Evolutionary conservation across 1,140 invertebrate species (phyloP), one percentile per base, ranked within the genome.

Genomic region (Hyles vespertilio): DNA sequence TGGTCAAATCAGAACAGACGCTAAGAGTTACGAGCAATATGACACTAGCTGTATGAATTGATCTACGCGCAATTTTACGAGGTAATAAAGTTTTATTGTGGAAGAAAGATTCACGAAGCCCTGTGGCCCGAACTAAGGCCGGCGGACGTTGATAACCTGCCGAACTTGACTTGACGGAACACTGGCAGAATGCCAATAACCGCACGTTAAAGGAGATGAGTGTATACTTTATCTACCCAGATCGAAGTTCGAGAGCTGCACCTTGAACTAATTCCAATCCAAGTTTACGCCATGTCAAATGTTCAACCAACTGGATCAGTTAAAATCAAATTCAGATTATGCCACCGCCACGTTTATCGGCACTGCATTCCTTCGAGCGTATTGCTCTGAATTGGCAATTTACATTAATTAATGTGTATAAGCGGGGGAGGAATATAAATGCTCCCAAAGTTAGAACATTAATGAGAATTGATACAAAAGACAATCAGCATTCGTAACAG

Each of bases 21-120:
- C 22, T 22, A 22, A 22, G 22, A 22, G 22, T 22, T 22, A 22
- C 22, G 22, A 22, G 22, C 22, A 22, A 22, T 22, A 22, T 22
- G 22, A 22, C 22, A 22, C 22, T 40, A 2, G 1, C 36, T 67
- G 67, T 73, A 73, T 69, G 69, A 66, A 75, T 70, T 77, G 72
- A 78, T 79, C 70, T 74, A 67, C 63, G 67, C 65, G 60, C 61
- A 58, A 62, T 74, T 76, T 83, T 79, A 84, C 78, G 62, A 58
- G 34, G 67, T 63, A 78, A 77, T 84, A 82, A 81, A 80, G 52
- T 76, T 84, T 82, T 85, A 83, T 68, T 75, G 66, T 50, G 69
- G 69, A 67, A 67, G 71, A 75, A 77, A 81, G 73, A 80, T 79
- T 81, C 62, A 63, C 51, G 65, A 55, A 70, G 63, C 34, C 63